These are phyloP conservation scores for Planococcus citri DNA, from an alignment of 1,140 invertebrate genomes.

Conservation along the genomic window DNA sequence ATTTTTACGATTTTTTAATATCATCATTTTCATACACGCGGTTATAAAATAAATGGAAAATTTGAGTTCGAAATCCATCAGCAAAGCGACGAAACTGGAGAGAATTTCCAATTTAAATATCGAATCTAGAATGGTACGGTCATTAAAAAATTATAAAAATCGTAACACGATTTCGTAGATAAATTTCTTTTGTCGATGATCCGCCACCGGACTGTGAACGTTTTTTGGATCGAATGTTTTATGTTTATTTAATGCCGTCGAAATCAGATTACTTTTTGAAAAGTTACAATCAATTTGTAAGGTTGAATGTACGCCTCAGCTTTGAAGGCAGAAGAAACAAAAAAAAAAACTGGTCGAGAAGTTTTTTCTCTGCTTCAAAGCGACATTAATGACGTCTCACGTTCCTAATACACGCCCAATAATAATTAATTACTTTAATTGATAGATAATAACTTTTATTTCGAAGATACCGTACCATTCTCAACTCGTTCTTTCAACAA, in stretches of 20 bases:
- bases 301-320: neutral
- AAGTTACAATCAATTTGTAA: constrained; percentile 4
- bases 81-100: neutral
- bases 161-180: neutral
- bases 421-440: constrained; percentile 9
- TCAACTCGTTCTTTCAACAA: neutral
- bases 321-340: neutral
- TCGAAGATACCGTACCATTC: neutral
- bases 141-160: constrained; percentile 9
- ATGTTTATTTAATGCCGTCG: neutral
- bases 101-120: neutral
- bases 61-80: neutral
- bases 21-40: neutral
- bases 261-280: neutral
- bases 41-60: neutral
- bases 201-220: neutral
- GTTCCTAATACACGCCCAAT: constrained; percentile 6
- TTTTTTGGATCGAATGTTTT: neutral
- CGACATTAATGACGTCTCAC: constrained; percentile 6
- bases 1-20: neutral
- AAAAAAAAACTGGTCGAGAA: neutral
- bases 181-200: neutral
- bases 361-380: neutral
- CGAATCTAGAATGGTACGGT: neutral
- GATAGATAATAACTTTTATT: constrained; percentile 8